These are phyloP conservation scores for Heliconius hortense DNA, from an alignment of 2,888 invertebrate genomes.

Conservation along the genomic window DNA sequence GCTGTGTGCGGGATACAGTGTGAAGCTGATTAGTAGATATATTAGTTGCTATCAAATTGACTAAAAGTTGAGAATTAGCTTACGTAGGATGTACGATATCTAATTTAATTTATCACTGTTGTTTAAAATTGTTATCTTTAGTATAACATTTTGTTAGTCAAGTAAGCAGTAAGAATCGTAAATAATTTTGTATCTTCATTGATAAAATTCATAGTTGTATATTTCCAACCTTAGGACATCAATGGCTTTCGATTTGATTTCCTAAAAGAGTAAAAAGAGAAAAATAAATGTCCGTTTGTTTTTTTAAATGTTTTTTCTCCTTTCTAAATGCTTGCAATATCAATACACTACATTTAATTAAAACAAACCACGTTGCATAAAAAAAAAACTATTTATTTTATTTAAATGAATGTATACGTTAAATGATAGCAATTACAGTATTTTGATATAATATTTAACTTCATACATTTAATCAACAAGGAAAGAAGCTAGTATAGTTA, in stretches of 20 bases:
- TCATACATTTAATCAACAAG: background rate
- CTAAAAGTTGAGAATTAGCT: background rate
- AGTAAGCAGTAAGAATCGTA: background rate
- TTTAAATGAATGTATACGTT: background rate
- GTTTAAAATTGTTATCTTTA: background rate
- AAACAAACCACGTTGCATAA: background rate
- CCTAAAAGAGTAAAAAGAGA: conserved; percentile 29
- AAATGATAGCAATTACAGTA: background rate
- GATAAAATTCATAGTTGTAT: conserved; percentile 15
- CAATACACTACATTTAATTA: background rate
- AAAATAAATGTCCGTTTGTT: too few species aligned
- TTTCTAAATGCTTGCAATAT: background rate
- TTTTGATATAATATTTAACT: background rate
- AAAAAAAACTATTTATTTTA: background rate
- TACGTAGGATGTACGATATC: background rate
- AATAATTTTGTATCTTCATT: conserved; percentile 8
- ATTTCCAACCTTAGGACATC: conserved; percentile 7
- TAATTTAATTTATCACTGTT: background rate
- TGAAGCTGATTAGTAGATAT: too few species aligned
- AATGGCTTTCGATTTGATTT: conserved; percentile 32
- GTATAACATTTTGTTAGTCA: background rate
- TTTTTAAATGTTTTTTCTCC: too few species aligned
- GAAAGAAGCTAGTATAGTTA: background rate
- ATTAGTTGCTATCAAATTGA: too few species aligned
- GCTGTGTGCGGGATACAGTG: too few species aligned